Base-by-base conservation (phyloP, 1,140 invertebrate species). In the Ostrea denselamellosa region DNA sequence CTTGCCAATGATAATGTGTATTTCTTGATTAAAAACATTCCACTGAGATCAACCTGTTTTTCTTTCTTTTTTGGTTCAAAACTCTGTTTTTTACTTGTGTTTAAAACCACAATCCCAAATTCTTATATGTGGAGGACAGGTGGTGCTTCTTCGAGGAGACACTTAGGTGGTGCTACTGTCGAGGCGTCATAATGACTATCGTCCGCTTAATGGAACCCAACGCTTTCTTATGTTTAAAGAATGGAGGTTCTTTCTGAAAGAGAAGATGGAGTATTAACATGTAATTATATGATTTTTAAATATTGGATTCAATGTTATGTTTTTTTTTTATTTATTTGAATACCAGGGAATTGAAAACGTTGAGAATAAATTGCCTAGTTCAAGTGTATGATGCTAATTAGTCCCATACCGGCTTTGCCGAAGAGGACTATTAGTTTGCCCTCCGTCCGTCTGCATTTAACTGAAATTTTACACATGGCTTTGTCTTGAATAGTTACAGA, bases 11-110 rank as follows among this genome's bases (percentile, higher is more conserved):
- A n/a, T n/a, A n/a, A 34, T 77, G 68, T 77, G 28, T 77, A 77
- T 77, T 77, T 77, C 68, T 62, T 77, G 68, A 77, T 77, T 77
- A 77, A 77, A 62, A 77, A 77, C 68, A 77, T 77, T 77, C 68
- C 68, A 77, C 22, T 28, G 14, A 25, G 9, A 77, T 44, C 34
- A 44, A 14, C 4, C 5, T 28, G 14, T 14, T 28, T 10, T 28
- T 34, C 2, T 77, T 34, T 77, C 25, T 5, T 25, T 77, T 14
- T n/a, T n/a, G n/a, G n/a, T n/a, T n/a, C n/a, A n/a, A n/a, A n/a
- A n/a, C n/a, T n/a, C n/a, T n/a, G n/a, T n/a, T 28, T 77, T 28
- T 10, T 77, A 10, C 14, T 17, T 7, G n/a, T 19, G 14, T 62
- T 62, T 14, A 62, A 62, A 17, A 17, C 54, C 56, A 19, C 56